Percentiles rank a stretch among this genome's conserved stretches.
Evolutionary conservation across 1,140 invertebrate genomes (phyloP).

Genomic region (Euschistus heros): DNA sequence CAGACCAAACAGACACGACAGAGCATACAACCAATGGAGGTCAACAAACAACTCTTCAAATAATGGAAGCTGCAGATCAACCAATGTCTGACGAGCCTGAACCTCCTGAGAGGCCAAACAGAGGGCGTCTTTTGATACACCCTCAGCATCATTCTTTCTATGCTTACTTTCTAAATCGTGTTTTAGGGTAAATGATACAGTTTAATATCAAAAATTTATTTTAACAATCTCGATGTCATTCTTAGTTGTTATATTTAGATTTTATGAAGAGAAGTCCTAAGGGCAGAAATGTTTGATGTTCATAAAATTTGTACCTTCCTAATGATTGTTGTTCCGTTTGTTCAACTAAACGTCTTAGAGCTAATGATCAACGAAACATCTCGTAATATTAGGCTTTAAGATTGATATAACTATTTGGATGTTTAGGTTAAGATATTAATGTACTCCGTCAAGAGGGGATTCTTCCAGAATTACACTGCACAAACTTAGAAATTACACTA

Average conservation of each 20-base stretch:
- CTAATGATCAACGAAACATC: too few relatives aligned
- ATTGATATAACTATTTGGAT: neutral
- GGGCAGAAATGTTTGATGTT: too few relatives aligned
- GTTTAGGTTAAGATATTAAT: neutral
- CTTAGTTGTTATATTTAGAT: neutral
- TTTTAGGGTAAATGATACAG: constrained; percentile 35
- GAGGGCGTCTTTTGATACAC: constrained; percentile 35
- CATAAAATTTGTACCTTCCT: too few relatives aligned
- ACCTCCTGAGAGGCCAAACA: constrained; percentile 33
- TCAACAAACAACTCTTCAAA: neutral
- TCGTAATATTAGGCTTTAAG: neutral
- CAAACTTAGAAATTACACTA: too few relatives aligned
- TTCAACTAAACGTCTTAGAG: too few relatives aligned
- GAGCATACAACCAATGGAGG: neutral
- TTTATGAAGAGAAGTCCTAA: neutral
- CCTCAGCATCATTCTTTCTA: constrained; percentile 38
- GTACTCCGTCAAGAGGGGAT: too few relatives aligned
- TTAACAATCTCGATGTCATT: neutral
- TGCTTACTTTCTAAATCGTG: constrained; percentile 40
- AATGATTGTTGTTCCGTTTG: too few relatives aligned
- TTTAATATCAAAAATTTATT: neutral
- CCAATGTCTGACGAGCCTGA: constrained; percentile 18
- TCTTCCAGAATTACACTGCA: too few relatives aligned
- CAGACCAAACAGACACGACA: neutral
- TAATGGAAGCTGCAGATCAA: neutral